These are phyloP conservation scores for Oreochromis niloticus DNA, from an alignment of 2,113 vertebrate species.

Conservation along the genomic window DNA sequence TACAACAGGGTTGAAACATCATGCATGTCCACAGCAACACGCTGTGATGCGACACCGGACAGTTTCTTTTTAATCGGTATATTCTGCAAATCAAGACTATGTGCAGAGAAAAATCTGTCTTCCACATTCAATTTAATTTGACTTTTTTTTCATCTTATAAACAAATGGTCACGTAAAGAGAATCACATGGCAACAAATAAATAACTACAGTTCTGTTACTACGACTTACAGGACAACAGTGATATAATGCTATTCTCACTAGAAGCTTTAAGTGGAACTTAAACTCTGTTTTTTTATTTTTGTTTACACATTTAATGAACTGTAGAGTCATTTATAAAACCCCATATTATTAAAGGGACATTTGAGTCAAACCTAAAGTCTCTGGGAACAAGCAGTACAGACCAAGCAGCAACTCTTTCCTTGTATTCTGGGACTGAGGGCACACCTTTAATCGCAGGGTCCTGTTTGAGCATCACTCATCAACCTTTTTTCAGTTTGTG, in stretches of 20 bases:
- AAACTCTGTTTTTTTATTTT: conserved; percentile 29
- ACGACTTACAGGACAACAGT: conserved; percentile 71
- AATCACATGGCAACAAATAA: conserved; percentile 72
- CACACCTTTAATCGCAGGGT: not conserved
- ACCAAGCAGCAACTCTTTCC: conserved; percentile 17
- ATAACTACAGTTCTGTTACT: conserved; percentile 64
- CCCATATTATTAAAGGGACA: conserved; percentile 59
- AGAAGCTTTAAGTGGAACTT: conserved; percentile 60
- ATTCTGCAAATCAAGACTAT: conserved; percentile 47
- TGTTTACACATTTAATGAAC: conserved; percentile 20
- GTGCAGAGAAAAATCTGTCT: conserved; percentile 63
- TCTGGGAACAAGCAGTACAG: conserved; percentile 12
- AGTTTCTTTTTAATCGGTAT: conserved; percentile 5
- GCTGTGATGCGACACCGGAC: conserved; percentile 47
- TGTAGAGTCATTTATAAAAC: conserved; percentile 41
- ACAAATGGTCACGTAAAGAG: conserved; percentile 67
- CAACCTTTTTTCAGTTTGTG: not conserved
- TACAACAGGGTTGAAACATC: conserved; percentile 62
- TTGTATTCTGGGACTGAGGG: not conserved
- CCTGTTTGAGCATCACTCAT: not conserved
- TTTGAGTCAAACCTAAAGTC: conserved; percentile 33
- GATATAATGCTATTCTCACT: conserved; percentile 64
- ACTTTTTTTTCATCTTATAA: conserved; percentile 66
- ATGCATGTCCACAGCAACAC: conserved; percentile 72
- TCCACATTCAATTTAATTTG: conserved; percentile 64